Evolutionary conservation across 2,888 invertebrate species (phyloP).

Genomic region (Spicauda simplicius): DNA sequence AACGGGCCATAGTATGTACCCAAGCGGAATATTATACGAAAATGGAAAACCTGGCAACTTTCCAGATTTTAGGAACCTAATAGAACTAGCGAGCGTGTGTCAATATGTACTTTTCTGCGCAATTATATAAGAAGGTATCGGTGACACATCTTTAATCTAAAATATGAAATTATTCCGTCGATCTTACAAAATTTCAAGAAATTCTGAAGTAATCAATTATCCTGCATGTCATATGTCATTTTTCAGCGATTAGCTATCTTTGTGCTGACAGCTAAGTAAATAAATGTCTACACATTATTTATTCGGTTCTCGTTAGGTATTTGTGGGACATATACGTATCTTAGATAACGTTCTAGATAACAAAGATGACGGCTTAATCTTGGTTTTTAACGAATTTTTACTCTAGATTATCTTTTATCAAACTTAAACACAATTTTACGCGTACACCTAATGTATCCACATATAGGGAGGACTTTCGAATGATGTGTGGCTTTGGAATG

Average conservation of each 20-base stretch:
- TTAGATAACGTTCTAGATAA: conserved; percentile 74
- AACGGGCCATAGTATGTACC: conserved; percentile 6
- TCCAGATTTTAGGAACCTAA: conserved; percentile 12
- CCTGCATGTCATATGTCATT: conserved; percentile 60
- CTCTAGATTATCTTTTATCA: conserved; percentile 61
- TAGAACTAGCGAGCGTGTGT: not conserved
- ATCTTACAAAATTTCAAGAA: conserved; percentile 16
- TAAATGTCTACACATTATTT: conserved; percentile 51
- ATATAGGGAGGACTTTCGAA: conserved; percentile 56
- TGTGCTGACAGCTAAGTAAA: conserved; percentile 68
- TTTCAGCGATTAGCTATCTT: conserved; percentile 59
- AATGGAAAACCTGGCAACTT: conserved; percentile 15
- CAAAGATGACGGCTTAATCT: conserved; percentile 82
- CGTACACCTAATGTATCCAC: conserved; percentile 41
- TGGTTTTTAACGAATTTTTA: conserved; percentile 78
- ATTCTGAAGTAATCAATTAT: conserved; percentile 39
- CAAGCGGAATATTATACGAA: conserved; percentile 21
- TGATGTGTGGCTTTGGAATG: conserved; percentile 45
- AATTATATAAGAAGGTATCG: conserved; percentile 21
- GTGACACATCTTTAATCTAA: conserved; percentile 3
- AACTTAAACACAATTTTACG: conserved; percentile 36
- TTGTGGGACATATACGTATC: conserved; percentile 61
- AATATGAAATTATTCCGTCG: conserved; percentile 14
- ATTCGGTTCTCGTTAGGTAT: conserved; percentile 69
- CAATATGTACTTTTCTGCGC: not conserved